Evolutionary conservation across 2,888 invertebrate genomes (phyloP), one percentile per base, ranked within the genome.

Genomic region (Apoderus coryli): DNA sequence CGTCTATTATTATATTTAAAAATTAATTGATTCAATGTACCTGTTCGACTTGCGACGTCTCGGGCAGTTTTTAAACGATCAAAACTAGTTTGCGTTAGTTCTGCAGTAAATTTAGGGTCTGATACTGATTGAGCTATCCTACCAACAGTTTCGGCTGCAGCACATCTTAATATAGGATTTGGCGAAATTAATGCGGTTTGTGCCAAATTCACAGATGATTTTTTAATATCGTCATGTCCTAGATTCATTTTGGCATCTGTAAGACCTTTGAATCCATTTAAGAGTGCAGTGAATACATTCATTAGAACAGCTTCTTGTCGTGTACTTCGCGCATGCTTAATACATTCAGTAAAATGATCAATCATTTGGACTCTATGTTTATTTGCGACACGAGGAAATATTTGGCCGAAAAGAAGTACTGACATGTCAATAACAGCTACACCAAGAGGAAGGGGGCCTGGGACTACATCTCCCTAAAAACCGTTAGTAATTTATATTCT

Each of bases 291-390:
- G 54, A 93, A 89, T 30, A 96, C 84, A 56, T 98, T 98, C 63
- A 93, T 81, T 57, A 95, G 93, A 10, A 82, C 81, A 1, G 93
- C 93, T 55, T 95, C 93, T 49, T 92, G 92, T 7, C 93, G 70
- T 0, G 78, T 74, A 7, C 88, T 88, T 52, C 93, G 93, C 0
- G 90, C 86, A 52, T 89, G 85, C 45, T 78, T 77, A 44, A 95
- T 86, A 53, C 92, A 93, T 53, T 95, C 95, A 12, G 76, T 73
- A 53, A 98, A 98, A 54, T 98, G 96, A 42, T 93, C 89, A 29
- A 98, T 62, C 81, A 99, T 92, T 64, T 98, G 96, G 32, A 93
- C 69, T 28, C 93, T 75, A 59, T 98, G 96, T 52, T 96, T 98
- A 49, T 85, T 82, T 14, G 92, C 86, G 9, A 96, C 90, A 37